Conservation (phyloP, 2,888 invertebrate genomes). For the Drosophila setosimentum region DNA sequence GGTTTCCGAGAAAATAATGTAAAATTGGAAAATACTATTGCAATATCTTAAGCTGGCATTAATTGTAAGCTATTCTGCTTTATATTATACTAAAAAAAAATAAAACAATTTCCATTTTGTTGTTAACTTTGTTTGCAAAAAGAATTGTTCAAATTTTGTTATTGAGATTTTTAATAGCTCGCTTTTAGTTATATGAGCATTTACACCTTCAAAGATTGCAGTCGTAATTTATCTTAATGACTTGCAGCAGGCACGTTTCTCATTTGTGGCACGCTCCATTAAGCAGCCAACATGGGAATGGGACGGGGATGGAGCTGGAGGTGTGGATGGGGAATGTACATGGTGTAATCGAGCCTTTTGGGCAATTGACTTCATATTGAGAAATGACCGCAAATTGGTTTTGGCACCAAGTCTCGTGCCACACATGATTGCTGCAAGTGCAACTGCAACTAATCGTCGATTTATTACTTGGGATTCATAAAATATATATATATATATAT, state of each 20-base stretch:
- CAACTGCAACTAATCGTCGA: conserved; percentile 38
- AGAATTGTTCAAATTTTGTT: not conserved
- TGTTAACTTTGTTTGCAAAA: not conserved
- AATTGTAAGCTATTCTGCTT: not conserved
- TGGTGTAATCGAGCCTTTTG: not conserved
- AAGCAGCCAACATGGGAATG: conserved; percentile 20
- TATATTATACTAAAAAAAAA: not conserved
- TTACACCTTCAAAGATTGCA: not conserved
- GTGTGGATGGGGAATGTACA: not conserved
- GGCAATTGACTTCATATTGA: conserved; percentile 46
- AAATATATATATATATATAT: not conserved
- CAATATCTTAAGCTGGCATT: too few species aligned
- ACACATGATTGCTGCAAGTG: conserved; percentile 45
- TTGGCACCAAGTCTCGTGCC: conserved; percentile 37
- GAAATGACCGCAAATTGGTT: conserved; percentile 1
- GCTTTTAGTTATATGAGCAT: not conserved
- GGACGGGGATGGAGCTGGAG: not conserved
- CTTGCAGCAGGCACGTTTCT: conserved; percentile 64
- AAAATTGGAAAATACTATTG: too few species aligned
- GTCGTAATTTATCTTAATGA: conserved; percentile 16
- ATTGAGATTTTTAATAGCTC: not conserved
- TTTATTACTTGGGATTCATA: conserved; percentile 21
- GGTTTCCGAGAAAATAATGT: not conserved
- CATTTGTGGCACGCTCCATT: conserved; percentile 59
- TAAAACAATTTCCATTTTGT: not conserved